Evolutionary conservation across 2,888 invertebrate species (phyloP).

Genomic region (Invenusta paracnida): DNA sequence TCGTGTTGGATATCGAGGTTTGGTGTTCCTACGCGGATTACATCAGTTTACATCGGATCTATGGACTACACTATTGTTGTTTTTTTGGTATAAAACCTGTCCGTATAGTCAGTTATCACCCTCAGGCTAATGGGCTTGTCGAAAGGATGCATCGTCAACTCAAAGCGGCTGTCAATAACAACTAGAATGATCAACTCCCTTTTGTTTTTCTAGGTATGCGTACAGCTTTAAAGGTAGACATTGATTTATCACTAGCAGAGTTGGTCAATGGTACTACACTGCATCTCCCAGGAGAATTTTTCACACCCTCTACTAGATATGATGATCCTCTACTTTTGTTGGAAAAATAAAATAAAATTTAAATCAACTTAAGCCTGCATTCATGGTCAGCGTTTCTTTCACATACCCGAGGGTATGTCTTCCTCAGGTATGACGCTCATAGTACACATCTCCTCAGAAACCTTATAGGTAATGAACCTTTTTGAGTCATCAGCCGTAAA

Average conservation of each 20-base stretch:
- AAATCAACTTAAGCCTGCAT: background rate
- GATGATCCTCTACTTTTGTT: no score
- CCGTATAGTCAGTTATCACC: background rate
- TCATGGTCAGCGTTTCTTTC: slow-evolving; percentile 32
- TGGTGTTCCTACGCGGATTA: background rate
- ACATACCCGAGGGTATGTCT: background rate
- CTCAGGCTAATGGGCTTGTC: background rate
- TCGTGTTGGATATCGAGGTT: background rate
- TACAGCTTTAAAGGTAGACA: background rate
- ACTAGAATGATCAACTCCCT: background rate
- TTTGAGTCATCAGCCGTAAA: background rate
- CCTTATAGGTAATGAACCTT: background rate
- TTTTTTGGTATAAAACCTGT: background rate
- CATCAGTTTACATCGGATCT: slow-evolving; percentile 6
- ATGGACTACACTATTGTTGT: background rate
- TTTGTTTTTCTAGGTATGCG: slow-evolving; percentile 5
- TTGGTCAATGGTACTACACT: background rate
- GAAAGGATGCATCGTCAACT: background rate
- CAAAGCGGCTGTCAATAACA: background rate
- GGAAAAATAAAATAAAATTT: background rate
- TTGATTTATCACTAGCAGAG: background rate
- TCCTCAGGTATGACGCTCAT: background rate
- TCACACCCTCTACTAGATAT: background rate
- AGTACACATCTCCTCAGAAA: background rate
- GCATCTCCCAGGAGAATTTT: background rate